Conservation (phyloP, 2,113 vertebrate species). For the Cacatua alba region DNA sequence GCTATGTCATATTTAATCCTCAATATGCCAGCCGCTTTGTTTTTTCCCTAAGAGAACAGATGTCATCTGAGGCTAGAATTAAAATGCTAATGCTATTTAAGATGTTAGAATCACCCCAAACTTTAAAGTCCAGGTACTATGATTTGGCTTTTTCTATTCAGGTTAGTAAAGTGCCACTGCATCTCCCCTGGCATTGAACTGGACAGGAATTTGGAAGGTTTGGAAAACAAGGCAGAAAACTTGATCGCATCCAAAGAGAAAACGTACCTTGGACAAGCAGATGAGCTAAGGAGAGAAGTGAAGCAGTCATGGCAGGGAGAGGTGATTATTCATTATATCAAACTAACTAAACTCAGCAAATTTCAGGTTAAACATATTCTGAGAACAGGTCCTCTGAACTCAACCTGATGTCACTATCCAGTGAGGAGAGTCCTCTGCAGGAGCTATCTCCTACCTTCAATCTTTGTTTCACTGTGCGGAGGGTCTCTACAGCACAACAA, state of each 20-base stretch:
- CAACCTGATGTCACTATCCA: neutral
- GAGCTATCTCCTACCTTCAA: neutral
- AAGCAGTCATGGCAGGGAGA: neutral
- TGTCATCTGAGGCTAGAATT: neutral
- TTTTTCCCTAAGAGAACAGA: neutral
- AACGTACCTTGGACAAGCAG: neutral
- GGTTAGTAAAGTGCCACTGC: neutral
- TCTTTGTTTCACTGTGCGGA: neutral
- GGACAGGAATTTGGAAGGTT: neutral
- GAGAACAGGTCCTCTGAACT: neutral
- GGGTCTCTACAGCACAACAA: neutral
- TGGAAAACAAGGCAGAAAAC: neutral
- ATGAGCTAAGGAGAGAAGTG: neutral
- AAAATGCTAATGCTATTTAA: neutral
- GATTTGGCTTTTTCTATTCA: neutral
- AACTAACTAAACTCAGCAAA: neutral
- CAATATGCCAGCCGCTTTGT: neutral
- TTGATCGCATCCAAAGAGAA: neutral
- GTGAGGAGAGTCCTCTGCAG: neutral
- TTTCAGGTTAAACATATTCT: neutral
- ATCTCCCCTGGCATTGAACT: neutral
- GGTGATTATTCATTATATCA: neutral
- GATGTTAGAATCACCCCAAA: neutral
- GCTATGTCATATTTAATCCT: neutral
- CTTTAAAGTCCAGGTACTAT: neutral